Percentiles rank a stretch among this genome's conserved stretches.
Conservation (phyloP, 1,140 invertebrate species). For the Hirudo medicinalis region DNA sequence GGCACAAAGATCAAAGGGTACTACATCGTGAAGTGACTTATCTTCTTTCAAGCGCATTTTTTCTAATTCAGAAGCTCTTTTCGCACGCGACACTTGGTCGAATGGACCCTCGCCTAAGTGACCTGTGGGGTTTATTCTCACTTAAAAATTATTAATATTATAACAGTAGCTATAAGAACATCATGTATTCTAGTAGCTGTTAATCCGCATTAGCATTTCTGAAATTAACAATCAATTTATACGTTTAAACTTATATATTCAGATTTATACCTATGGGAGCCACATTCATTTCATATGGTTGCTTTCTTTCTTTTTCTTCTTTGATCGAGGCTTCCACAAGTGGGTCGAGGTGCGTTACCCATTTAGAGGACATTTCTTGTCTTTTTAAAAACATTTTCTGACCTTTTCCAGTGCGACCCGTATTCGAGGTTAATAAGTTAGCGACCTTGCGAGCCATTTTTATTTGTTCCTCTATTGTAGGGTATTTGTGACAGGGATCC, state of each 20-base stretch:
- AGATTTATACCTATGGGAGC: neutral
- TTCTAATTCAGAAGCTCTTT: constrained; percentile 19
- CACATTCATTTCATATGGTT: neutral
- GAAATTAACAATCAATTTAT: neutral
- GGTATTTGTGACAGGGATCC: constrained; percentile 61
- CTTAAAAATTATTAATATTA: too few species aligned
- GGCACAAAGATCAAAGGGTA: constrained; percentile 55
- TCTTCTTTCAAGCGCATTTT: constrained; percentile 16
- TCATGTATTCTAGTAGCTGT: neutral
- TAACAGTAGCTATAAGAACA: neutral
- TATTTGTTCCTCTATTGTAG: constrained; percentile 87
- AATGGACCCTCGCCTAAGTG: neutral
- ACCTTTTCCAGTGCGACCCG: constrained; percentile 77
- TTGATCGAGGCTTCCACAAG: neutral
- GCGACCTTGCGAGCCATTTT: constrained; percentile 77
- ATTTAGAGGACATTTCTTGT: constrained; percentile 79
- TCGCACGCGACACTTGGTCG: neutral
- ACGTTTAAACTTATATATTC: neutral
- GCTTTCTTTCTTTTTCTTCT: neutral
- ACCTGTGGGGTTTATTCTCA: too few species aligned
- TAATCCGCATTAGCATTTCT: neutral
- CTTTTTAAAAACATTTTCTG: constrained; percentile 88
- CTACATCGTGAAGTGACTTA: constrained; percentile 47
- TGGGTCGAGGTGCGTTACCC: constrained; percentile 66
- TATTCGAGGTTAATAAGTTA: constrained; percentile 74